Conservation (phyloP, 2,113 vertebrate species). For the Entelurus aequoreus region DNA sequence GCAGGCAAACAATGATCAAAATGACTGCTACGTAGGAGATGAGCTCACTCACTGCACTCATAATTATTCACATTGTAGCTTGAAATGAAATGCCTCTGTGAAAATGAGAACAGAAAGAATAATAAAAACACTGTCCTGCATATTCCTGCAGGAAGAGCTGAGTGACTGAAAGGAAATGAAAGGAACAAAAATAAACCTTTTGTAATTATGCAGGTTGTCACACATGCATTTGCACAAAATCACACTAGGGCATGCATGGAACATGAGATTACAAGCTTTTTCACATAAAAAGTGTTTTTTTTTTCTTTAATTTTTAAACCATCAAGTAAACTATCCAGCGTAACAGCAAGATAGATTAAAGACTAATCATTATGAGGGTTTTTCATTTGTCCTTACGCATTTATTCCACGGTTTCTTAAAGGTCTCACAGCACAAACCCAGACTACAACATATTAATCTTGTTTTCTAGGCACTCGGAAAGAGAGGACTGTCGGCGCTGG, state of each 20-base stretch:
- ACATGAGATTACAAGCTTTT: background rate
- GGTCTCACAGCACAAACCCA: slow-evolving; percentile 9
- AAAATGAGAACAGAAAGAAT: slow-evolving; percentile 10
- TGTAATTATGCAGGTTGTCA: slow-evolving; percentile 3
- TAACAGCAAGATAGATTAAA: background rate
- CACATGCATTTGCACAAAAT: background rate
- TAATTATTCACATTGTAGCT: slow-evolving; percentile 27
- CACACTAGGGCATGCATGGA: background rate
- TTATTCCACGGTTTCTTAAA: slow-evolving; percentile 8
- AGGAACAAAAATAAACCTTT: slow-evolving; percentile 5
- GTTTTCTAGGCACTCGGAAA: slow-evolving; percentile 23
- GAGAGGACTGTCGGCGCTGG: slow-evolving; percentile 28
- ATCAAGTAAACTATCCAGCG: background rate
- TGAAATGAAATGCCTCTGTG: background rate
- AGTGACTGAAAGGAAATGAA: background rate
- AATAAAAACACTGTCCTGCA: slow-evolving; percentile 7
- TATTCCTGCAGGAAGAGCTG: slow-evolving; percentile 11
- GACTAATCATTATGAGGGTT: background rate
- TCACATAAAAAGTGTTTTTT: slow-evolving; percentile 1
- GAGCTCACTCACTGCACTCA: slow-evolving; percentile 24
- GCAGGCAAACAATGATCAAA: slow-evolving; percentile 40
- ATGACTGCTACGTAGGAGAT: slow-evolving; percentile 35
- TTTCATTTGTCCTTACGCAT: slow-evolving; percentile 15
- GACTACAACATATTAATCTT: slow-evolving; percentile 43
- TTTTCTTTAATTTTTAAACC: background rate